Evolutionary conservation across 2,888 invertebrate species (phyloP).

Genomic region (Ectemnius cavifrons): DNA sequence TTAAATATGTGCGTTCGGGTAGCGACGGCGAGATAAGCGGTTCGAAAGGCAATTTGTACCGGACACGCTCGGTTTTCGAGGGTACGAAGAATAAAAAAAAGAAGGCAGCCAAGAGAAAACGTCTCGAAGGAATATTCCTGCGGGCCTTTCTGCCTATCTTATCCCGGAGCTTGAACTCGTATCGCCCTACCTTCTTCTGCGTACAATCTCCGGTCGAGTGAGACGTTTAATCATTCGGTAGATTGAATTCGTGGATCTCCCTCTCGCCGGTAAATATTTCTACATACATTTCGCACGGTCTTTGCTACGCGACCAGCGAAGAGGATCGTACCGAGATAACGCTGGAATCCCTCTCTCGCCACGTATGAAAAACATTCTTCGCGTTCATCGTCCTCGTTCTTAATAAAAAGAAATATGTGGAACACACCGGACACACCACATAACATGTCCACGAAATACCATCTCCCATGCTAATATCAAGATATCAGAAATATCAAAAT

Average conservation of each 20-base stretch:
- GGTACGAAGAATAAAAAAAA: constrained; percentile 51
- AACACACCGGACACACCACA: too few species aligned
- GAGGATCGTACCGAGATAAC: constrained; percentile 33
- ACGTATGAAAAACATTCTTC: constrained; percentile 10
- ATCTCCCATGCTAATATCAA: too few species aligned
- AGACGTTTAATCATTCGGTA: constrained; percentile 72
- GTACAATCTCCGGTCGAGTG: constrained; percentile 45
- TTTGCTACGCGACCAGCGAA: constrained; percentile 25
- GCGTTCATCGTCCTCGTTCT: background rate
- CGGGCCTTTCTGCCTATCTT: constrained; percentile 44
- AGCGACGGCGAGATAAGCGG: constrained; percentile 62
- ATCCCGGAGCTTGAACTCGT: constrained; percentile 13
- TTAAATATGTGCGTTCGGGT: constrained; percentile 66
- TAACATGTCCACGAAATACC: too few species aligned
- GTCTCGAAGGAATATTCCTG: constrained; percentile 48
- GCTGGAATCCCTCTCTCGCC: constrained; percentile 28
- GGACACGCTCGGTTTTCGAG: constrained; percentile 60
- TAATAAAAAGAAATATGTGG: too few species aligned
- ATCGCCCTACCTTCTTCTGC: constrained; percentile 10
- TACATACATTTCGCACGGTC: constrained; percentile 40
- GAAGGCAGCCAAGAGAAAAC: constrained; percentile 38
- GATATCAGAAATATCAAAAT: too few species aligned
- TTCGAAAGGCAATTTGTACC: constrained; percentile 69
- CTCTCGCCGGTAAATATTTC: constrained; percentile 68
- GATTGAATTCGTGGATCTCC: constrained; percentile 67